A percentile compares a stretch with the other conserved stretches of the same genome.
These are phyloP conservation scores for Collichthys lucidus DNA, from an alignment of 2,113 vertebrate genomes.

Conservation along the genomic window DNA sequence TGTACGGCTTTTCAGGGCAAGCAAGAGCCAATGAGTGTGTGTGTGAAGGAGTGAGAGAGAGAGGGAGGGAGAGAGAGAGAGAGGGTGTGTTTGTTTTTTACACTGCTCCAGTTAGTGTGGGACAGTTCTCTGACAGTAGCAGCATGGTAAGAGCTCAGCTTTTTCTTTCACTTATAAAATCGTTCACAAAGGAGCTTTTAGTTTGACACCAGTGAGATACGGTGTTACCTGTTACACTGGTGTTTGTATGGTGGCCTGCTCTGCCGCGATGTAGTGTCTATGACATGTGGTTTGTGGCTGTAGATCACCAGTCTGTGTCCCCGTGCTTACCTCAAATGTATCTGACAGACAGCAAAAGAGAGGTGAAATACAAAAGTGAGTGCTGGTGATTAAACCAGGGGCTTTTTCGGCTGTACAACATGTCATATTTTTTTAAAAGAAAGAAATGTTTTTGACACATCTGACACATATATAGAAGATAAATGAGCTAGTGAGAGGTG, in stretches of 20 bases:
- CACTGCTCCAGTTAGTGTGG: constrained; percentile 34
- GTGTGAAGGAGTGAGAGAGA: neutral
- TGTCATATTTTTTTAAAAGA: neutral
- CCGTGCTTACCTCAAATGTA: neutral
- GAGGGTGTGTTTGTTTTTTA: constrained; percentile 65
- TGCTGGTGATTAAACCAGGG: neutral
- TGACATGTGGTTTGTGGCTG: neutral
- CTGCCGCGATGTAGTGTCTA: neutral
- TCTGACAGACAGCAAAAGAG: neutral
- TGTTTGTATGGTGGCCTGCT: neutral
- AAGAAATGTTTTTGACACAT: neutral
- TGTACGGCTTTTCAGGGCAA: constrained; percentile 72
- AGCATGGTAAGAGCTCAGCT: constrained; percentile 73
- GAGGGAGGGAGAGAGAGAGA: constrained; percentile 32
- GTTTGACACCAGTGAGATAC: constrained; percentile 6
- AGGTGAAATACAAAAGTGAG: neutral
- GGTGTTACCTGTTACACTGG: neutral
- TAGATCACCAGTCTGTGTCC: neutral
- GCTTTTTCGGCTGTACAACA: neutral
- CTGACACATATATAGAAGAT: neutral
- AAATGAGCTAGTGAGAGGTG: neutral
- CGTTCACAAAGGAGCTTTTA: constrained; percentile 11
- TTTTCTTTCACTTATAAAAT: constrained; percentile 32
- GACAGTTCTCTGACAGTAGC: constrained; percentile 57
- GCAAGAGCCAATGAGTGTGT: constrained; percentile 39